Base-by-base conservation (phyloP, 2,797 vertebrate genomes). In the Scolopax bukidnonensis region DNA sequence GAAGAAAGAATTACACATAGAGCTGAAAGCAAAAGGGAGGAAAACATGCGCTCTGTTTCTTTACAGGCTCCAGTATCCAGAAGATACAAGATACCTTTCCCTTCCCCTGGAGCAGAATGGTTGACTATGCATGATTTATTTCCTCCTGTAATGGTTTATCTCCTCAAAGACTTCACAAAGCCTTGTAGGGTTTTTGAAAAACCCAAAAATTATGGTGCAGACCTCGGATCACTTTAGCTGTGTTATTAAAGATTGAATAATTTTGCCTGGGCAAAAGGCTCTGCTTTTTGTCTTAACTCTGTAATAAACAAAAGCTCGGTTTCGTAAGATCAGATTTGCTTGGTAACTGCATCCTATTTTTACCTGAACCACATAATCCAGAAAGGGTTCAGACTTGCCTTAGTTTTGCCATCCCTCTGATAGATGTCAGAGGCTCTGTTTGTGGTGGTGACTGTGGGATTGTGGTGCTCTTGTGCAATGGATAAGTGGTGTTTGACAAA, bases 301-400 rank as follows among this genome's bases (percentile, higher is more conserved):
- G 4, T 78, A 68, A 80, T 27, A 78, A 78, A 64, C 2, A 57
- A 92, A 94, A 65, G 6, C 14, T 45, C 3, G 4, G 20, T 56
- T 87, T 87, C 64, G 4, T 67, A 75, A 84, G 17, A 71, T 59
- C 25, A 81, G 25, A 41, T 85, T 95, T 84, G 78, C 41, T 65
- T 61, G 13, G 10, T 64, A 41, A 78, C 3, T 0, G 0, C 69
- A 15, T 63, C 86, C 40, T 75, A 16, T 43, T 95, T 95, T 79
- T 28, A 76, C 30, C 33, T 54, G 61, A 57, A 59, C 7, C 69
- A 33, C 15, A 2, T 28, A 38, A 76, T 48, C 10, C 18, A 38
- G 59, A 70, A 69, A 73, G 11, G 14, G 51, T 73, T 88, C 38
- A 79, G 32, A 19, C 3, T 65, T 45, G 36, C 23, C 15, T 75